Conservation (phyloP, 2,113 vertebrate species). For the Takifugu bimaculatus region DNA sequence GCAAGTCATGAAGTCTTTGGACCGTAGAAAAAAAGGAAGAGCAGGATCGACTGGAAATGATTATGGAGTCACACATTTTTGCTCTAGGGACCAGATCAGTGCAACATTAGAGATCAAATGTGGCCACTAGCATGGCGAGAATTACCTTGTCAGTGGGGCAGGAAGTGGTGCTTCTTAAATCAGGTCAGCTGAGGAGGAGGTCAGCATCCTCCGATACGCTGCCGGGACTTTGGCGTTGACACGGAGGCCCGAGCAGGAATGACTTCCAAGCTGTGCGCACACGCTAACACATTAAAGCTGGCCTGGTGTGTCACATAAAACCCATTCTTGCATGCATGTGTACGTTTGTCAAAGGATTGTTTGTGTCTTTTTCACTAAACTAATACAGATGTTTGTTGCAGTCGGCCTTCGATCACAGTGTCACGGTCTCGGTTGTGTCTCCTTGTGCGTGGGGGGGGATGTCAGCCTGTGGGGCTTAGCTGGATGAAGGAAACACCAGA, state of each 20-base stretch:
- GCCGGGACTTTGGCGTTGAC: constrained; percentile 39
- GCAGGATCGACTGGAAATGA: constrained; percentile 48
- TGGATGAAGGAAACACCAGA: constrained; percentile 40
- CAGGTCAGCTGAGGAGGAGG: constrained; percentile 5
- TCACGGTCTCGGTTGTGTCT: constrained; percentile 46
- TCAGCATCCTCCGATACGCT: constrained; percentile 30
- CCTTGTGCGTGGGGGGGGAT: constrained; percentile 12
- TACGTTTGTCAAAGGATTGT: constrained; percentile 41
- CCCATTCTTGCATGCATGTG: constrained; percentile 14
- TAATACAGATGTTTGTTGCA: constrained; percentile 59
- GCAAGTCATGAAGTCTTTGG: constrained; percentile 44
- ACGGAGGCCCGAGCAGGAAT: constrained; percentile 21
- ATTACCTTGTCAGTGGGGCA: constrained; percentile 23
- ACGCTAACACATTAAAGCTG: constrained; percentile 2
- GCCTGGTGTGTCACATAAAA: constrained; percentile 1
- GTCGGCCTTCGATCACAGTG: constrained; percentile 45
- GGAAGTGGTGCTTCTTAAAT: background rate
- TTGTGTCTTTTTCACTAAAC: constrained; percentile 43
- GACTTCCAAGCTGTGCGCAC: constrained; percentile 4
- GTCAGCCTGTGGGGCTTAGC: constrained; percentile 25
- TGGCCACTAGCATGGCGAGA: constrained; percentile 19
- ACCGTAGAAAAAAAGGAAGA: constrained; percentile 34
- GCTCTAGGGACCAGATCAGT: constrained; percentile 37
- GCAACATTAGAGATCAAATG: constrained; percentile 28
- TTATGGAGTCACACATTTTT: constrained; percentile 45